Conservation (phyloP, 2,797 vertebrate genomes). For the Fratercula arctica region DNA sequence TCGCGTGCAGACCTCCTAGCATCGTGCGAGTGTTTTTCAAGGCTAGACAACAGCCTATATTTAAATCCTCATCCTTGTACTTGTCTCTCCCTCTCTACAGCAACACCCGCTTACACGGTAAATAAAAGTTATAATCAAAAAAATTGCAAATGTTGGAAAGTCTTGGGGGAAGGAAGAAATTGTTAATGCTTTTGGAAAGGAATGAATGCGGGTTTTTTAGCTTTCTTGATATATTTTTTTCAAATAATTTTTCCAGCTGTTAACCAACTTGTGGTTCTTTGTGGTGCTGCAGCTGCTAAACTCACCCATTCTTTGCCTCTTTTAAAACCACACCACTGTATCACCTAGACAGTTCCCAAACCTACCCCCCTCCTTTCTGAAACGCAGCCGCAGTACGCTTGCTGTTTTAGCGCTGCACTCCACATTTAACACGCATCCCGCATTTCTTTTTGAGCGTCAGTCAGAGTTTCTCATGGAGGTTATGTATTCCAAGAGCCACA, state of each 20-base stretch:
- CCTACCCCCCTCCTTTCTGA: not conserved
- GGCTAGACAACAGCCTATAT: not conserved
- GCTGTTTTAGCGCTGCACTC: not conserved
- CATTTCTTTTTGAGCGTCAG: not conserved
- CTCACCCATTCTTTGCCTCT: not conserved
- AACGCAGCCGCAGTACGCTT: not conserved
- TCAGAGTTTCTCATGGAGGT: not conserved
- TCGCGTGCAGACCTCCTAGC: not conserved
- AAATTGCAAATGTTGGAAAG: not conserved
- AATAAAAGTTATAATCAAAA: not conserved
- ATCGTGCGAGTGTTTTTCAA: rapidly evolving
- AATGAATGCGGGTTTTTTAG: not conserved
- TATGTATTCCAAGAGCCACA: not conserved
- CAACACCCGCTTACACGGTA: not conserved
- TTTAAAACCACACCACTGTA: not conserved
- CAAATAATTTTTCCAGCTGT: not conserved
- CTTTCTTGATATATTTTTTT: not conserved
- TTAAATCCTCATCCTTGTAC: not conserved
- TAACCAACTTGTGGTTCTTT: not conserved
- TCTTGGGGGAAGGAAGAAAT: not conserved
- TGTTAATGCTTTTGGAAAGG: not conserved
- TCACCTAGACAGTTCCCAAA: not conserved
- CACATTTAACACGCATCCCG: not conserved
- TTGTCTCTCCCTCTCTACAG: not conserved
- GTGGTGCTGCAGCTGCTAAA: not conserved